Conservation (phyloP, 2,888 invertebrate genomes). For the Coleophora deauratella region DNA sequence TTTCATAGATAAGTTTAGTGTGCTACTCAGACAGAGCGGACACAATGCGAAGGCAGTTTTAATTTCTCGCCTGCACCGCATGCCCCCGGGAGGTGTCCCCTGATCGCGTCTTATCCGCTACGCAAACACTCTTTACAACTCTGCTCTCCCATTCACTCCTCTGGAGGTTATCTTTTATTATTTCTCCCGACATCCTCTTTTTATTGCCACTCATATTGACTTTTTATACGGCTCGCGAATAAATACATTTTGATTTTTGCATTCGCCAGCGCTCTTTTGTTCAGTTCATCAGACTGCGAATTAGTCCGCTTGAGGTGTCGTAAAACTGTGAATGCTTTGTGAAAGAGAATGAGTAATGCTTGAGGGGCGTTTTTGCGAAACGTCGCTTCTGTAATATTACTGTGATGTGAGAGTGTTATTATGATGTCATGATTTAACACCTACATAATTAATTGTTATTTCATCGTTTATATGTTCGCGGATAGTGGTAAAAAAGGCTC, state of each 20-base stretch:
- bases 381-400: constrained; percentile 18
- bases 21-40: constrained; percentile 14
- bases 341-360: too few relatives aligned
- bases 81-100: constrained; percentile 60
- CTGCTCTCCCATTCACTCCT: constrained; percentile 60
- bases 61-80: constrained; percentile 21
- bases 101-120: constrained; percentile 69
- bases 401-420: constrained; percentile 7
- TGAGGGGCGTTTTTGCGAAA: constrained; percentile 2
- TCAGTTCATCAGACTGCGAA: constrained; percentile 57
- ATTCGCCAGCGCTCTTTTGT: constrained; percentile 51
- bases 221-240: constrained; percentile 69
- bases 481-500: too few relatives aligned
- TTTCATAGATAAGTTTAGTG: too few relatives aligned
- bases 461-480: too few relatives aligned
- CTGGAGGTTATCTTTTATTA: constrained; percentile 71
- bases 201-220: constrained; percentile 72
- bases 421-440: constrained; percentile 1
- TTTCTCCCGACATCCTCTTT: constrained; percentile 62
- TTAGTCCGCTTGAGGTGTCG: constrained; percentile 57
- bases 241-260: constrained; percentile 73
- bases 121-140: constrained; percentile 71
- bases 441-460: neutral
- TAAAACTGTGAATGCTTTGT: constrained; percentile 26
- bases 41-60: constrained; percentile 37